Evolutionary conservation across 2,888 invertebrate genomes (phyloP).

Genomic region (Amphipoea oculea): DNA sequence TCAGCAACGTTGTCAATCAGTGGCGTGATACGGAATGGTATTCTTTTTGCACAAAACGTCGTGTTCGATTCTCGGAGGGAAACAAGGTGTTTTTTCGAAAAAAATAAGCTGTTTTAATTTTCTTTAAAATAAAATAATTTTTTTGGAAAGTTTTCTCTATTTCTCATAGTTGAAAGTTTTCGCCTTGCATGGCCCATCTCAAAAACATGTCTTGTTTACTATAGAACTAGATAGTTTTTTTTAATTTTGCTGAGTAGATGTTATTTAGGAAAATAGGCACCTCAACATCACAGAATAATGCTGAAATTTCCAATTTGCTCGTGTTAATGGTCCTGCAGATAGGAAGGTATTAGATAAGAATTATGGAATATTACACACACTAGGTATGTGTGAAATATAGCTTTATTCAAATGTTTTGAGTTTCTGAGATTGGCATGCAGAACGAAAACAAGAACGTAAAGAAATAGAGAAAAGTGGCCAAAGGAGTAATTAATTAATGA

Average conservation of each 20-base stretch:
- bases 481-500: background rate
- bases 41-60: background rate
- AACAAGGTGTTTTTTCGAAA: background rate
- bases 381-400: background rate
- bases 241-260: background rate
- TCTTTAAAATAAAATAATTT: background rate
- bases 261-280: too few relatives aligned
- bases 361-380: conserved; percentile 3
- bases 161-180: background rate
- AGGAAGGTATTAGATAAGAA: background rate
- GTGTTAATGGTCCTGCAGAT: background rate
- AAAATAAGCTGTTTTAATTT: background rate
- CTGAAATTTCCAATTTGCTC: background rate
- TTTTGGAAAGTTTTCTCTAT: background rate
- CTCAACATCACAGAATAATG: background rate
- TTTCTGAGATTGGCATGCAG: background rate
- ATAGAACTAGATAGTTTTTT: too few relatives aligned
- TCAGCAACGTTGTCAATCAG: background rate
- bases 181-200: background rate
- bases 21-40: background rate
- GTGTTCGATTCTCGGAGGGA: background rate
- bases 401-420: background rate
- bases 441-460: background rate
- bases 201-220: background rate
- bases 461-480: background rate